Evolutionary conservation across 2,888 invertebrate species (phyloP).

Genomic region (Nasonia oneida): DNA sequence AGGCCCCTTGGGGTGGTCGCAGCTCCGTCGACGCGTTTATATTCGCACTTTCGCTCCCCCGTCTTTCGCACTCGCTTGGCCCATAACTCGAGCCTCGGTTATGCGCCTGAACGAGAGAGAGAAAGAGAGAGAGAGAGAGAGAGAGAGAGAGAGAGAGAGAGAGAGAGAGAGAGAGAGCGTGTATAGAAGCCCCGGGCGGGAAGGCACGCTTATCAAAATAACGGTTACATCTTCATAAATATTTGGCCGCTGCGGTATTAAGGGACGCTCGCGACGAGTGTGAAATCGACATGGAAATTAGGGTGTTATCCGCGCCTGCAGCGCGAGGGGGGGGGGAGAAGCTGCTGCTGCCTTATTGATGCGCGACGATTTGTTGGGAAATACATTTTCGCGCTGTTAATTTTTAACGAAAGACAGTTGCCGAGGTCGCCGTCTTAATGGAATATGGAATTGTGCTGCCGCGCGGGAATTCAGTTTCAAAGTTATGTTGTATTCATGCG

Average conservation of each 20-base stretch:
- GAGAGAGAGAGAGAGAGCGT: no score
- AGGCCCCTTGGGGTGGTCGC: constrained; percentile 56
- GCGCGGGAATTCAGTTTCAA: constrained; percentile 40
- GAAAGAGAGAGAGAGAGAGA: no score
- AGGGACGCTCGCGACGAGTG: constrained; percentile 69
- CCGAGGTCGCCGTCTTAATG: constrained; percentile 24
- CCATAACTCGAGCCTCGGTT: constrained; percentile 1
- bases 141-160: no score
- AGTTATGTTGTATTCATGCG: constrained; percentile 24
- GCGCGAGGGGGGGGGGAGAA: neutral
- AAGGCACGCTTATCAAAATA: constrained; percentile 77
- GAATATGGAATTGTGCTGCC: constrained; percentile 32
- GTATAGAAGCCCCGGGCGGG: constrained; percentile 24
- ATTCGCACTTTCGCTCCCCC: constrained; percentile 73
- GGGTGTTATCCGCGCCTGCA: constrained; percentile 38
- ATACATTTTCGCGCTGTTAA: constrained; percentile 45
- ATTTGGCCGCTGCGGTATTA: constrained; percentile 69
- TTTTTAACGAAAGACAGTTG: constrained; percentile 2
- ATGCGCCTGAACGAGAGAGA: neutral
- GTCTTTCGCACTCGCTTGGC: constrained; percentile 40
- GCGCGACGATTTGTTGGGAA: constrained; percentile 36
- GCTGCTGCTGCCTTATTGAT: constrained; percentile 41
- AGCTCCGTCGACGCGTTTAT: constrained; percentile 76
- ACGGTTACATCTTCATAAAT: constrained; percentile 79
- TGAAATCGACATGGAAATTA: constrained; percentile 77